These are phyloP conservation scores for Mirza zaza DNA, from an alignment of 2,113 vertebrate genomes.

Conservation along the genomic window DNA sequence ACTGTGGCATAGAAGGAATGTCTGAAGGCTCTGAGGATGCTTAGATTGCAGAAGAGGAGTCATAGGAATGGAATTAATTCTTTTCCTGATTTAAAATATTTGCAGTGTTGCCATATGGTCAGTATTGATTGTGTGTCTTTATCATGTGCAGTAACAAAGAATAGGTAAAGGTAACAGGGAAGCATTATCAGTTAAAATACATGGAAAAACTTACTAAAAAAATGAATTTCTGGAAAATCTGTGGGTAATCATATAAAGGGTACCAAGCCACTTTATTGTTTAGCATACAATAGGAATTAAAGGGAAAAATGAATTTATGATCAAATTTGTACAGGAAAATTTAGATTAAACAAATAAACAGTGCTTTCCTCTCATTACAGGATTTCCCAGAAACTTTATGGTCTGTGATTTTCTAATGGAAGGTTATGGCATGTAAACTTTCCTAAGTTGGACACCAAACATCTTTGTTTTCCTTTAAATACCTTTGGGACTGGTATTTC, in stretches of 20 bases:
- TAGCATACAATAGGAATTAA: neutral
- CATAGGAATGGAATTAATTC: neutral
- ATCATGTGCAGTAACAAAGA: neutral
- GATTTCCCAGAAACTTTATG: constrained; percentile 1
- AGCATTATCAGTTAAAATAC: neutral
- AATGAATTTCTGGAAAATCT: neutral
- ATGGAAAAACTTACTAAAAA: neutral
- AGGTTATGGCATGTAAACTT: neutral
- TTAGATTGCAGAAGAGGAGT: neutral
- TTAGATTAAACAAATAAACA: neutral
- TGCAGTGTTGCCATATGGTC: neutral
- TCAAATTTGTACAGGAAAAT: neutral
- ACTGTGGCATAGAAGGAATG: neutral
- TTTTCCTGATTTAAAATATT: neutral
- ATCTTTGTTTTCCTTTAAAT: neutral
- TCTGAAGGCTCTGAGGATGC: neutral
- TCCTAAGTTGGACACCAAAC: neutral
- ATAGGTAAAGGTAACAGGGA: neutral
- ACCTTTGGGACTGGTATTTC: neutral
- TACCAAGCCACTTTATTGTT: neutral
- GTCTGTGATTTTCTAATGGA: neutral
- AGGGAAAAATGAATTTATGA: neutral
- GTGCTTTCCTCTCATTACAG: neutral
- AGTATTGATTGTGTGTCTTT: neutral
- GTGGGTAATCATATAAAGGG: neutral